Evolutionary conservation across 2,888 invertebrate genomes (phyloP).

Genomic region (Hydrotaea cyrtoneurina): DNA sequence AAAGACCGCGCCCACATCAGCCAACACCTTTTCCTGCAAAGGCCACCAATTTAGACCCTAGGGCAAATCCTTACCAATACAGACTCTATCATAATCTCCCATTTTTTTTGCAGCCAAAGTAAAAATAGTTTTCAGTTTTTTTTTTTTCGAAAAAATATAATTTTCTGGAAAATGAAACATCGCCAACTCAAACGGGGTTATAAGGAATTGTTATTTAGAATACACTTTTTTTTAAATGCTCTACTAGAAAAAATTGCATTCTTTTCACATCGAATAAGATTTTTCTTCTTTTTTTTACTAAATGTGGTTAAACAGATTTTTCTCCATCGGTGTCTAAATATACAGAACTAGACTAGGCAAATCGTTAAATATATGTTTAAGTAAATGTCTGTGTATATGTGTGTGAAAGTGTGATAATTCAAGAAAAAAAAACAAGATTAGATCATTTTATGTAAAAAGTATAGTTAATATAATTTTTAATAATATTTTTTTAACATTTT

Average conservation of each 20-base stretch:
- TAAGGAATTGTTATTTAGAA: slow-evolving; percentile 55
- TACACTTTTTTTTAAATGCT: not conserved
- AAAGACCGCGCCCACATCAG: no score
- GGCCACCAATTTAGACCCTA: no score
- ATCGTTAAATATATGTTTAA: not conserved
- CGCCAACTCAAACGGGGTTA: slow-evolving; percentile 6
- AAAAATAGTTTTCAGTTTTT: not conserved
- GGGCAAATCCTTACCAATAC: not conserved
- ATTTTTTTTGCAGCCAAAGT: not conserved
- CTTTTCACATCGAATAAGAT: not conserved
- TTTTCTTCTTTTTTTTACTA: not conserved
- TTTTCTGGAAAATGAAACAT: not conserved
- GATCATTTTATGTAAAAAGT: no score
- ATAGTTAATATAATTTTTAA: not conserved
- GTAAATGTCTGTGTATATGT: slow-evolving; percentile 35
- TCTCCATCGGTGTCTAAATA: slow-evolving; percentile 50
- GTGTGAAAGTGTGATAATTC: slow-evolving; percentile 53
- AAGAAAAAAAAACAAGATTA: not conserved
- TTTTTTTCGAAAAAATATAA: not conserved
- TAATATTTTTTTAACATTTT: not conserved
- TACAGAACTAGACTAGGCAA: not conserved
- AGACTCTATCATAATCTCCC: not conserved
- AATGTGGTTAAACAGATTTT: slow-evolving; percentile 30
- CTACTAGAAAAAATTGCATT: no score
- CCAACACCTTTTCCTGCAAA: no score